Evolutionary conservation across 2,888 invertebrate species (phyloP), one percentile per base, ranked within the genome.

Genomic region (Acanthosepion lycidas): DNA sequence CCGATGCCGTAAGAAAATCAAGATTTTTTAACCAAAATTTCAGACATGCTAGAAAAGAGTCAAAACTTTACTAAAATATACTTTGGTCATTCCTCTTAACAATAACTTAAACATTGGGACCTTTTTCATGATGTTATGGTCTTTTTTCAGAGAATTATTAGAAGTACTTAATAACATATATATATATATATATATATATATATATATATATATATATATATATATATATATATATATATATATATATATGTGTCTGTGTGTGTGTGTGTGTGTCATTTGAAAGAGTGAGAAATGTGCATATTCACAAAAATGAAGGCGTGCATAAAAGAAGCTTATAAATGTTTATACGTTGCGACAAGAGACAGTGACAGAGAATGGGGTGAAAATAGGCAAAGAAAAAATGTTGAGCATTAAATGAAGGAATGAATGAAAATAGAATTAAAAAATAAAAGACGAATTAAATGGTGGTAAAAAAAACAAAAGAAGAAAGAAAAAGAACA

Each of bases 351-450:
- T n/a, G 3, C 12, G 78, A 78, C 78, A 15, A n/a, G 78, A n/a
- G n/a, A 78, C 78, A n/a, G 15, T 78, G 78, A n/a, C n/a, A 78
- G 78, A n/a, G n/a, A 78, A 78, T 23, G 78, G n/a, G n/a, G 4
- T n/a, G 78, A 78, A 78, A 78, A 78, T 8, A n/a, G 20, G 6
- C 59, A 59, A 59, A 33, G 15, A n/a, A 33, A 78, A n/a, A 78
- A n/a, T n/a, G n/a, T 3, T 33, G 5, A 15, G 33, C 33, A 78
- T 78, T n/a, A n/a, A 78, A 78, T 78, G 12, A 78, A n/a, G n/a
- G n/a, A 78, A 78, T 78, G 78, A 78, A n/a, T 78, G n/a, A 78
- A 78, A 78, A 78, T n/a, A 78, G 78, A 78, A 78, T 78, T 78
- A 78, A n/a, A 78, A 78, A 78, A 78, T 78, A 78, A 78, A 78